phyloP scores from a whole-genome alignment of 2,113 vertebrate genomes.

The Alethe castanea region DNA sequence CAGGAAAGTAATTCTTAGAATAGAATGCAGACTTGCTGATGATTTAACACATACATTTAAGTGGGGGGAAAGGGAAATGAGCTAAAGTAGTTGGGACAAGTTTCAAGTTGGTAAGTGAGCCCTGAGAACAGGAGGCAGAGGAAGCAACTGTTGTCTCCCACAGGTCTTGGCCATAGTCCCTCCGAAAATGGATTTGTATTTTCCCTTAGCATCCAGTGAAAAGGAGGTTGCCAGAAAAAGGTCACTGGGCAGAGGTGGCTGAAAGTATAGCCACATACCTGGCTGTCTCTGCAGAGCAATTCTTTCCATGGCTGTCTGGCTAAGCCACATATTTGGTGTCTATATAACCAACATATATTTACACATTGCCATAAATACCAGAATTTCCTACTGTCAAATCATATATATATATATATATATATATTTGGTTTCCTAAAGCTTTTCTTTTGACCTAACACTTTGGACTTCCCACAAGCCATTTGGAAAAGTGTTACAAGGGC shows the following conservation, averaged over 20 bases:
- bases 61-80: neutral
- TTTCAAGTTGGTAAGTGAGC: neutral
- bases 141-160: neutral
- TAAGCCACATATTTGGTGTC: neutral
- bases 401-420: neutral
- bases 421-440: neutral
- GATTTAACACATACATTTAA: neutral
- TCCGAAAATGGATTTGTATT: neutral
- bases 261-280: neutral
- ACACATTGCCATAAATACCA: neutral
- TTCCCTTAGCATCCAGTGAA: neutral
- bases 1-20: neutral
- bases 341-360: neutral
- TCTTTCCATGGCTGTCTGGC: neutral
- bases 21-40: neutral
- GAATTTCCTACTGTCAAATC: neutral
- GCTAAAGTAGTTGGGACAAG: neutral
- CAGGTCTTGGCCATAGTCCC: neutral
- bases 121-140: neutral
- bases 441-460: neutral
- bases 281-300: neutral
- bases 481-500: neutral
- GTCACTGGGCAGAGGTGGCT: neutral
- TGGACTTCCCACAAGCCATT: neutral
- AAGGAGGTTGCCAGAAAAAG: neutral